Percentiles rank a stretch among this genome's conserved stretches.
These are phyloP conservation scores for Anolis sagrei DNA, from an alignment of 2,113 vertebrate genomes.

Conservation along the genomic window DNA sequence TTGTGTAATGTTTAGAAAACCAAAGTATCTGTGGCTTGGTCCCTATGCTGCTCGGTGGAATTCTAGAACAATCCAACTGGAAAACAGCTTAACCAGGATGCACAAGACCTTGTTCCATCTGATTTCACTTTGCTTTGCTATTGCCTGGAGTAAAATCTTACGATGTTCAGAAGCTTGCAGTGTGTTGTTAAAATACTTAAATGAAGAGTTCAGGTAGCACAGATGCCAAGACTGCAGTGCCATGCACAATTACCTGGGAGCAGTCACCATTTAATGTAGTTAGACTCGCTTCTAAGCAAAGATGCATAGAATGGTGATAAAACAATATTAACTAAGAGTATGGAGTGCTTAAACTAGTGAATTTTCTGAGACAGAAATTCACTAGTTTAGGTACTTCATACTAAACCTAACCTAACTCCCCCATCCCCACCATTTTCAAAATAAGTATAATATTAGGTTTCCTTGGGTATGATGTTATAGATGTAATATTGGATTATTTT, in stretches of 20 bases:
- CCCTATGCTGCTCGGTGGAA: not conserved
- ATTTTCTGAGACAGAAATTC: not conserved
- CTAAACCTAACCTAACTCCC: no score
- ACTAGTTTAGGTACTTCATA: no score
- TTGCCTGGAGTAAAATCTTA: not conserved
- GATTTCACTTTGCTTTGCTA: not conserved
- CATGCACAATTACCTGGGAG: not conserved
- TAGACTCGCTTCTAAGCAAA: not conserved
- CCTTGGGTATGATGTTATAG: no score
- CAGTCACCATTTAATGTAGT: not conserved
- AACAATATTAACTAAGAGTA: not conserved
- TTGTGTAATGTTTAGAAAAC: not conserved
- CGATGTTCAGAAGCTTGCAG: not conserved
- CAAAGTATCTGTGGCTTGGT: not conserved
- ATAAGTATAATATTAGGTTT: no score
- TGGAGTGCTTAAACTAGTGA: no score
- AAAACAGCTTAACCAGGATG: conserved; percentile 1
- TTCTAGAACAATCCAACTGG: not conserved
- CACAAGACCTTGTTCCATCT: not conserved
- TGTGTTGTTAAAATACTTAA: not conserved
- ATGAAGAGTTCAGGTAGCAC: not conserved
- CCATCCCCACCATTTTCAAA: not conserved
- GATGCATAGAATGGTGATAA: not conserved
- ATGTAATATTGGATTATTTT: not conserved
- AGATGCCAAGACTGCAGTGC: not conserved